Evolutionary conservation across 2,113 vertebrate species (phyloP), one percentile per base, ranked within the genome.

Genomic region (Gasterosteus nipponicus): DNA sequence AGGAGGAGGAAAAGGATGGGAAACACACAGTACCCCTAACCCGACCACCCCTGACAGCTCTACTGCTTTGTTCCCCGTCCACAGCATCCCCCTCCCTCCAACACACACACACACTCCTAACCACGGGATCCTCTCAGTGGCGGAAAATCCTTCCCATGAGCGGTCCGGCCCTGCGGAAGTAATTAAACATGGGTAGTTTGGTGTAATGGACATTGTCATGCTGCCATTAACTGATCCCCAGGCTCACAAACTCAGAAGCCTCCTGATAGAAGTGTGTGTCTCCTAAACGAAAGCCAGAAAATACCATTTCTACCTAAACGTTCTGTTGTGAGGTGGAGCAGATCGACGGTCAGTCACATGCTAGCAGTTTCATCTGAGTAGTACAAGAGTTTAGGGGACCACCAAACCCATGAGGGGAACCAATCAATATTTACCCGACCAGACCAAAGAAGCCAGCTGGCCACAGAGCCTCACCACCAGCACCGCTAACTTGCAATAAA

Each of bases 111-210:
- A 54, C 51, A 26, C 57, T 70, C 18, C 41, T 42, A 74, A 82
- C 86, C 77, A 59, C 53, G 15, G n/a, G 66, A 81, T 86, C 80
- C 72, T 88, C 86, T 91, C 83, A 81, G 87, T 83, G 86, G 87
- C 74, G 80, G 89, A 90, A 90, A 91, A 86, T 90, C 85, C 91
- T 89, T 91, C 92, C 87, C 88, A 89, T 75, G 89, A 92, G 91
- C 73, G 68, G 68, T 75, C 3, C 39, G 39, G 79, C 86, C 89
- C 82, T 67, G 72, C 77, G 87, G 92, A 92, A 93, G 90, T 87
- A 90, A 93, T 93, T 92, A 91, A 93, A 89, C 89, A 92, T 82
- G 90, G 90, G 74, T 88, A 89, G 90, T 93, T 94, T 91, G 83
- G 73, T 82, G 86, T 91, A 93, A 93, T 93, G 89, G 89, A 89